These are phyloP conservation scores for Megamerina dolium DNA, from an alignment of 2,888 invertebrate species.

Conservation along the genomic window DNA sequence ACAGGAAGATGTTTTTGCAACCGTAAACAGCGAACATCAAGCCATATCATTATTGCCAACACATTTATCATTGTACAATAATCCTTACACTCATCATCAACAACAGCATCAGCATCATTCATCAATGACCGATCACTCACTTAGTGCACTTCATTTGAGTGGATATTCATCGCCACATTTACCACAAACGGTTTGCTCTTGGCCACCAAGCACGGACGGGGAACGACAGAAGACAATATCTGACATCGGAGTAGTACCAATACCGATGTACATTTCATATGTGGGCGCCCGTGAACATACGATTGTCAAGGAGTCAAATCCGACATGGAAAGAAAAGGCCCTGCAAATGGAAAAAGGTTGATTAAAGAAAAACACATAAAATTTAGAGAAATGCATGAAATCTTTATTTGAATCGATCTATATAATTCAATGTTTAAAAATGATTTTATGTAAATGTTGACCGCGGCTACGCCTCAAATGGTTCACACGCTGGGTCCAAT, in stretches of 20 bases:
- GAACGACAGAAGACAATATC: slow-evolving; percentile 19
- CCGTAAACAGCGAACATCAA: slow-evolving; percentile 1
- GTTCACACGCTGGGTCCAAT: no score
- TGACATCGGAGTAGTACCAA: slow-evolving; percentile 34
- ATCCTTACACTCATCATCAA: slow-evolving; percentile 18
- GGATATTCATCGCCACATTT: slow-evolving; percentile 23
- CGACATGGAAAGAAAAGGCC: slow-evolving; percentile 57
- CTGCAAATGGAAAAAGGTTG: slow-evolving; percentile 59
- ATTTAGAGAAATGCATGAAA: no score
- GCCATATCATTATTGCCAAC: slow-evolving; percentile 4
- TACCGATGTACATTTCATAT: slow-evolving; percentile 36
- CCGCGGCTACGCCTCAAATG: no score
- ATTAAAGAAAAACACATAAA: slow-evolving; percentile 1
- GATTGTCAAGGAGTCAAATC: slow-evolving; percentile 41
- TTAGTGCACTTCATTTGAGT: not conserved
- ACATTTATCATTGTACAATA: slow-evolving; percentile 18
- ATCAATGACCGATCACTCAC: no score
- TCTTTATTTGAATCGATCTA: no score
- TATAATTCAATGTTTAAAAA: no score
- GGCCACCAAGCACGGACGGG: slow-evolving; percentile 25
- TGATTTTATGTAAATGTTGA: no score
- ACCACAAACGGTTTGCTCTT: slow-evolving; percentile 41
- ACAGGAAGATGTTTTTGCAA: not conserved
- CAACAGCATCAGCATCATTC: slow-evolving; percentile 11
- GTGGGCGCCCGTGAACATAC: slow-evolving; percentile 28